A percentile compares a stretch with the other conserved stretches of the same genome.
Evolutionary conservation across 2,113 vertebrate genomes (phyloP).

Genomic region (Silurus glanis): DNA sequence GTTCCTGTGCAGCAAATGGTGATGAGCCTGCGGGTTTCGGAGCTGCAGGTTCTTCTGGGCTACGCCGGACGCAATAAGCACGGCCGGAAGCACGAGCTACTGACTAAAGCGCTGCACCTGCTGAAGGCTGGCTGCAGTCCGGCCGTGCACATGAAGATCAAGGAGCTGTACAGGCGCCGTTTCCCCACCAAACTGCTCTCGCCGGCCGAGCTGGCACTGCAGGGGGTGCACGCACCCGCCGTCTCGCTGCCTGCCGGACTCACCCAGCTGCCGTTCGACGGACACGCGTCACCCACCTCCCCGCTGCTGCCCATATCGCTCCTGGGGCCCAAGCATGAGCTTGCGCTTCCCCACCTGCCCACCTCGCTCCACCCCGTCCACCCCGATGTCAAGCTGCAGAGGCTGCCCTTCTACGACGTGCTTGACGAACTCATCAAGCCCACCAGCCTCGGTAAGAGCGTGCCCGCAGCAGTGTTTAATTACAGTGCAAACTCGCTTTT

Average conservation of each 20-base stretch:
- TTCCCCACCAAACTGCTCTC: conserved; percentile 96
- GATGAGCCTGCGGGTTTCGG: conserved; percentile 99
- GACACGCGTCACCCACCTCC: conserved; percentile 84
- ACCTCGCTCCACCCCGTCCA: conserved; percentile 93
- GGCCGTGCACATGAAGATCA: conserved; percentile 98
- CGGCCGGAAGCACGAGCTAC: conserved; percentile 97
- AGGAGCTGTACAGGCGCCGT: conserved; percentile 95
- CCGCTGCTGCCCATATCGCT: conserved; percentile 91
- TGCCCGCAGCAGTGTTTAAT: not conserved
- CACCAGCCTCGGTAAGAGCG: conserved; percentile 90
- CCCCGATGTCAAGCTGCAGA: conserved; percentile 96
- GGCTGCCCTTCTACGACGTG: conserved; percentile 96
- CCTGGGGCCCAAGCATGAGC: conserved; percentile 95
- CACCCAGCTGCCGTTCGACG: conserved; percentile 88
- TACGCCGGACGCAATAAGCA: conserved; percentile 99
- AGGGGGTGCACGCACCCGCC: conserved; percentile 83
- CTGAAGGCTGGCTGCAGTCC: conserved; percentile 96
- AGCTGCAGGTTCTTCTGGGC: conserved; percentile 97
- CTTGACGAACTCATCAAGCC: conserved; percentile 98
- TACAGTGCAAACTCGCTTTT: not conserved
- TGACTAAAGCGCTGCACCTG: conserved; percentile 95
- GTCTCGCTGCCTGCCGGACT: conserved; percentile 82
- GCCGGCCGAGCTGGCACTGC: conserved; percentile 85
- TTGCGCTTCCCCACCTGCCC: conserved; percentile 90
- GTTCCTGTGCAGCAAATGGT: conserved; percentile 91